Conservation (phyloP, 2,888 invertebrate species). For the Sesia bembeciformis region DNA sequence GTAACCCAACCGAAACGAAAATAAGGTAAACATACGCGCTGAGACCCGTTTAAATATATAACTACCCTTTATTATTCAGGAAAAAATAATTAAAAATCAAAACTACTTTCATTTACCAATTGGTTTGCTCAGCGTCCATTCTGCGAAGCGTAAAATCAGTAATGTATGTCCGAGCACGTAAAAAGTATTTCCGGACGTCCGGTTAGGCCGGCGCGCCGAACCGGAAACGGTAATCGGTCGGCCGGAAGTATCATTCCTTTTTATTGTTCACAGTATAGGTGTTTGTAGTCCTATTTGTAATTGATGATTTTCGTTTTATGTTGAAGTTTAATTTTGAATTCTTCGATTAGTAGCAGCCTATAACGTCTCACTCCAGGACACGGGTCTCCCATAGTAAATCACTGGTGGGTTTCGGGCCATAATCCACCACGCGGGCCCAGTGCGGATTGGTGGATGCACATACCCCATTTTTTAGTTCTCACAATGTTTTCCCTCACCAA, state of each 20-base stretch:
- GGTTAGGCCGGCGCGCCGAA: conserved; percentile 15
- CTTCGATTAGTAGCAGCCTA: too few relatives aligned
- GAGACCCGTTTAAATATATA: too few relatives aligned
- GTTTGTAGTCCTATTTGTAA: neutral
- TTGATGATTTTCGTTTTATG: neutral
- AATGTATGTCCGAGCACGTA: conserved; percentile 9
- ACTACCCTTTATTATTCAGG: neutral
- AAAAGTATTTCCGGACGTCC: conserved; percentile 24
- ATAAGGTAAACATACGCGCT: too few relatives aligned
- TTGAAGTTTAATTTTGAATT: neutral
- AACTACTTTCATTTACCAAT: neutral
- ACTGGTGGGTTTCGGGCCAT: too few relatives aligned
- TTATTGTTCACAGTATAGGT: conserved; percentile 22
- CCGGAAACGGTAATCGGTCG: conserved; percentile 33
- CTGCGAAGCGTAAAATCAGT: neutral
- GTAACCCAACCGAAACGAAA: too few relatives aligned
- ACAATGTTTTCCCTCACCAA: too few relatives aligned
- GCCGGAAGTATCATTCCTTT: conserved; percentile 25
- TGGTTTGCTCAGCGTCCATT: neutral
- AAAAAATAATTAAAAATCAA: neutral
- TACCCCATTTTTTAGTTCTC: neutral
- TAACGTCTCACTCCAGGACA: neutral
- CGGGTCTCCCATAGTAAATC: too few relatives aligned
- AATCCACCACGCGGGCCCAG: too few relatives aligned
- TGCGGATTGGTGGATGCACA: neutral